Base-by-base conservation (phyloP, 2,797 vertebrate species). In the Heterohyrax brucei region DNA sequence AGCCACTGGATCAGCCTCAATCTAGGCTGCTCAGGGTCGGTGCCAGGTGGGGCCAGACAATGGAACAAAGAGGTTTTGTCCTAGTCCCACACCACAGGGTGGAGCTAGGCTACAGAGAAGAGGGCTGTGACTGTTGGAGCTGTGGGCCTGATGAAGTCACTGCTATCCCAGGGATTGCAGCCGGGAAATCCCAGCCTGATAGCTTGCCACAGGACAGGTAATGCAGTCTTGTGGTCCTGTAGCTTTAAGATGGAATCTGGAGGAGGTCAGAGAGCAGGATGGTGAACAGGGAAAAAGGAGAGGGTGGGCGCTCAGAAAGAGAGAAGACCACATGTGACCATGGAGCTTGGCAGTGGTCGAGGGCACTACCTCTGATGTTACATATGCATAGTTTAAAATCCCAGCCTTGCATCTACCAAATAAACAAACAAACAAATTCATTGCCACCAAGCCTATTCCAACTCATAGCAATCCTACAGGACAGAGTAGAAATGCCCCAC, bases 11-110 rank as follows among this genome's bases (percentile, higher is more conserved):
- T 53, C 70, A 12, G 53, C 91, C 77, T 78, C 88, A 86, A 87
- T n/a, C 83, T 68, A 3, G 14, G 62, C 21, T 28, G 56, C 73
- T 86, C 50, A 10, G 5, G 81, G 72, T 0, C 53, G 2, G 83
- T 44, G 28, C 73, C 70, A 1, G 46, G 14, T 66, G 19, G 18
- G 21, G 19, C 4, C 85, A 56, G 70, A 85, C n/a, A 30, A 24
- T 6, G 21, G 26, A 86, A 96, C 91, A 96, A 90, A 94, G 87
- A 87, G 61, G 46, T 70, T 83, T 91, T 96, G 95, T 96, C 46
- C 24, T 13, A 53, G 75, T 7, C 46, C 39, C 48, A 7, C 68
- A 46, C 77, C 46, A 59, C 53, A 26, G 66, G 89, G 82, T 4
- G 46, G 90, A 75, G 78, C 78, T 14, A 21, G 12, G 10, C 84